Base-by-base conservation (phyloP, 92 coral and sea anemone genomes). In the Isaurus tuberculatus region DNA sequence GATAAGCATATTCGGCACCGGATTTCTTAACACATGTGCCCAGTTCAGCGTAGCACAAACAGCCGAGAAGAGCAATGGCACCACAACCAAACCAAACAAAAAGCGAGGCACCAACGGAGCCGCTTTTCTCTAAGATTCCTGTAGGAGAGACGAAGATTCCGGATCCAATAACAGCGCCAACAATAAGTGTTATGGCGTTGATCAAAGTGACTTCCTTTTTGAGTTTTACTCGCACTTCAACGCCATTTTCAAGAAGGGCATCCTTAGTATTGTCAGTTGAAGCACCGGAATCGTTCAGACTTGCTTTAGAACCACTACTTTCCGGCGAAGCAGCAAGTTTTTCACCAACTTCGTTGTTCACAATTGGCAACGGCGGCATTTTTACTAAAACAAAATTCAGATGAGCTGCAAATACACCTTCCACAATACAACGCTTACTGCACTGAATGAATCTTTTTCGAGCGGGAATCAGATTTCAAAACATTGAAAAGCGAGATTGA, bases 131-230 rank as follows among this genome's bases (percentile, higher is more conserved):
- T 42, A 92, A 92, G 85, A 95, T 92, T 36, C 97, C 92, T 26
- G 92, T 95, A 20, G 98, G 98, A 23, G 98, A 95, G 67, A 94
- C 93, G 49, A 95, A 95, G 88, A 95, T 95, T 40, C 98, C 98
- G 36, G 98, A 94, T 42, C 98, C 98, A 58, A 95, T 95, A 43
- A 95, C 97, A n/a, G 98, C 92, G 1, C 98, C 98, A 14, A 95
- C 98, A 40, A 95, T 95, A 20, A 95, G 88, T 20, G 95, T 95
- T 57, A 95, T 85, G 0, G 96, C 98, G 83, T 94, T 90, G 67
- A 95, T 17, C 8, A 94, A 70, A 26, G 91, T 82, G 40, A 95
- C 95, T 72, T 89, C 90, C 78, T 92, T 92, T 63, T 94, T 95
- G 79, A 95, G 79, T 9, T 75, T 87, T 14, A 93, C 84, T 55